Evolutionary conservation across 92 coral and sea anemone genomes (phyloP).

Genomic region (Nematostella vectensis): DNA sequence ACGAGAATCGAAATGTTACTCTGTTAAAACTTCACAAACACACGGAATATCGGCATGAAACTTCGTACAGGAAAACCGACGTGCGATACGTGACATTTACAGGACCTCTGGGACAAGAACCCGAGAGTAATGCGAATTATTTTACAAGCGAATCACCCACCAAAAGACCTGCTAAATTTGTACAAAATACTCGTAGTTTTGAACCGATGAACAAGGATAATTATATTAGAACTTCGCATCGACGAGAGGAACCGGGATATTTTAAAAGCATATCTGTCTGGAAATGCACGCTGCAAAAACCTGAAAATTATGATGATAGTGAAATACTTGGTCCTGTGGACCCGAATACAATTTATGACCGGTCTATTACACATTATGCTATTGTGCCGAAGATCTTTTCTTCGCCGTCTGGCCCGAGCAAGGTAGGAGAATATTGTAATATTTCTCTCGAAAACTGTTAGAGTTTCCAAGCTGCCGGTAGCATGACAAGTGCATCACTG

Average conservation of each 20-base stretch:
- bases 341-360: slow-evolving; percentile 2
- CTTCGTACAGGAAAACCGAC: slow-evolving; percentile 12
- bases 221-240: not conserved
- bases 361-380: slow-evolving; percentile 22
- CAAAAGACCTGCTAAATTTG: slow-evolving; percentile 2
- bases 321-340: not conserved
- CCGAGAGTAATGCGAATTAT: slow-evolving; percentile 2
- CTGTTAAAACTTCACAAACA: not conserved
- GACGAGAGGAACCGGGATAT: no score
- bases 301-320: not conserved
- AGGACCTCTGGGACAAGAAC: not conserved
- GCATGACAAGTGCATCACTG: no score
- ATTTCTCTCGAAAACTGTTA: no score
- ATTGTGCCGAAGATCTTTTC: slow-evolving; percentile 7
- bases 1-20: slow-evolving; percentile 4
- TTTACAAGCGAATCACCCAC: not conserved
- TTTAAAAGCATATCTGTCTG: slow-evolving; percentile 26
- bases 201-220: not conserved
- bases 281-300: slow-evolving; percentile 8
- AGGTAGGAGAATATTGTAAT: no score
- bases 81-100: slow-evolving; percentile 14
- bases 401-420: no score
- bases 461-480: no score
- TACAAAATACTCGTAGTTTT: not conserved
- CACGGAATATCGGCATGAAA: slow-evolving; percentile 11